phyloP scores from a whole-genome alignment of 2,888 invertebrate genomes.

The Heliconius hortense region DNA sequence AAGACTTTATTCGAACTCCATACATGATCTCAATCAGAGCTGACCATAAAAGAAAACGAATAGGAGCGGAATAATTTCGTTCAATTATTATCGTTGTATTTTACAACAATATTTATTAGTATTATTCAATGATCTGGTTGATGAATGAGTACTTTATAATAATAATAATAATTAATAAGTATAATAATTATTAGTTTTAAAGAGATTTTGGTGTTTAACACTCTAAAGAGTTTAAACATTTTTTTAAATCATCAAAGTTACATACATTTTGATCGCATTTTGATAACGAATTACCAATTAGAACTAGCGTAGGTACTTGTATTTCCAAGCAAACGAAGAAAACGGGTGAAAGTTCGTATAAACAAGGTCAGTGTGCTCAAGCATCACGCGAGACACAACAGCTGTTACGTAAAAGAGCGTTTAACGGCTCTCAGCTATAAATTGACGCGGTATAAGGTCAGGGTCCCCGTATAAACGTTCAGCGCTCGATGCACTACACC shows the following conservation, averaged over 20 bases:
- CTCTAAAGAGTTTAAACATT: not conserved
- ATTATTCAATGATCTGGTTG: constrained; percentile 9
- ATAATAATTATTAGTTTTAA: not conserved
- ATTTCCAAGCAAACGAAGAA: constrained; percentile 51
- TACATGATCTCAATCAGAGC: constrained; percentile 50
- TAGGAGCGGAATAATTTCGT: constrained; percentile 33
- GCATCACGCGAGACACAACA: constrained; percentile 67
- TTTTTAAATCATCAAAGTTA: not conserved
- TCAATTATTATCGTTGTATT: constrained; percentile 31
- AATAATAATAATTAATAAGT: not conserved
- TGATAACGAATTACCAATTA: constrained; percentile 33
- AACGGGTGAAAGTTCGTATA: constrained; percentile 70
- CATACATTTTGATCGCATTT: constrained; percentile 20
- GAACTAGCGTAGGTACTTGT: constrained; percentile 39
- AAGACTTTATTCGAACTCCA: constrained; percentile 60
- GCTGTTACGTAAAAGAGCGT: constrained; percentile 77
- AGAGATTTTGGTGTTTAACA: not conserved
- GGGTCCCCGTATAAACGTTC: constrained; percentile 79
- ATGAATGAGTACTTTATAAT: too few species aligned
- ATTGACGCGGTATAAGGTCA: constrained; percentile 81
- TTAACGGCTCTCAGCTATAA: constrained; percentile 77
- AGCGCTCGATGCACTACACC: constrained; percentile 77
- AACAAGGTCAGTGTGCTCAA: constrained; percentile 67
- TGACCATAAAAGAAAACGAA: constrained; percentile 37
- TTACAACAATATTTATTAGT: constrained; percentile 23